These are phyloP conservation scores for Megalopta genalis DNA, from an alignment of 1,140 invertebrate species.

Conservation along the genomic window DNA sequence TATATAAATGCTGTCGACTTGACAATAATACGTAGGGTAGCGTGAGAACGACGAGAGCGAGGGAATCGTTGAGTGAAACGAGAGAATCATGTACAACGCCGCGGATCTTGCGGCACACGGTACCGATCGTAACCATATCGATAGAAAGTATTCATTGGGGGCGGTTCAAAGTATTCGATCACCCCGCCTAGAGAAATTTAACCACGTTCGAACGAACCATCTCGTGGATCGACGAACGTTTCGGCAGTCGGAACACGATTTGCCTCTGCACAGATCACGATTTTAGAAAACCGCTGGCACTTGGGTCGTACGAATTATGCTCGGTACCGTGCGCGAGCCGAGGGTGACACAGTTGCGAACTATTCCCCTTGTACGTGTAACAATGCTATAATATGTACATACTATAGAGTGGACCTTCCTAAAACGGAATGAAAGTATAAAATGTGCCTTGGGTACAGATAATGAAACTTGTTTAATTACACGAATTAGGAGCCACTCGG, in stretches of 20 bases:
- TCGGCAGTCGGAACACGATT: too few species aligned
- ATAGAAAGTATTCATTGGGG: too few species aligned
- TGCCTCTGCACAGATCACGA: too few species aligned
- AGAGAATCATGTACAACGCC: slow-evolving; percentile 52
- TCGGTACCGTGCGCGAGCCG: slow-evolving; percentile 21
- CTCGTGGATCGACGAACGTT: too few species aligned
- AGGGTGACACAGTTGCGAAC: slow-evolving; percentile 61
- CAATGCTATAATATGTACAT: slow-evolving; percentile 67
- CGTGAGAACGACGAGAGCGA: slow-evolving; percentile 46
- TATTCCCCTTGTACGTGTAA: slow-evolving; percentile 56
- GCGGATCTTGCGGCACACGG: background rate
- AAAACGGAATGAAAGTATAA: slow-evolving; percentile 78
- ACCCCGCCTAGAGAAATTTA: too few species aligned
- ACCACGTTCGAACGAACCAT: too few species aligned
- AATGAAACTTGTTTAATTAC: slow-evolving; percentile 63
- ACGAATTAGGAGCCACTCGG: slow-evolving; percentile 65
- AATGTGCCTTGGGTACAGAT: slow-evolving; percentile 79
- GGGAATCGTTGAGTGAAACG: slow-evolving; percentile 24
- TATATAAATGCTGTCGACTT: slow-evolving; percentile 79
- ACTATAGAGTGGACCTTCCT: slow-evolving; percentile 73
- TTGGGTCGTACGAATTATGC: slow-evolving; percentile 25
- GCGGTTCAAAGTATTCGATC: too few species aligned
- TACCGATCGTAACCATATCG: too few species aligned
- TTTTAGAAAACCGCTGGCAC: too few species aligned
- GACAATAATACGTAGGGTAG: slow-evolving; percentile 78